Evolutionary conservation across 2,797 vertebrate genomes (phyloP), one percentile per base, ranked within the genome.

Genomic region (Aplochiton taeniatus): DNA sequence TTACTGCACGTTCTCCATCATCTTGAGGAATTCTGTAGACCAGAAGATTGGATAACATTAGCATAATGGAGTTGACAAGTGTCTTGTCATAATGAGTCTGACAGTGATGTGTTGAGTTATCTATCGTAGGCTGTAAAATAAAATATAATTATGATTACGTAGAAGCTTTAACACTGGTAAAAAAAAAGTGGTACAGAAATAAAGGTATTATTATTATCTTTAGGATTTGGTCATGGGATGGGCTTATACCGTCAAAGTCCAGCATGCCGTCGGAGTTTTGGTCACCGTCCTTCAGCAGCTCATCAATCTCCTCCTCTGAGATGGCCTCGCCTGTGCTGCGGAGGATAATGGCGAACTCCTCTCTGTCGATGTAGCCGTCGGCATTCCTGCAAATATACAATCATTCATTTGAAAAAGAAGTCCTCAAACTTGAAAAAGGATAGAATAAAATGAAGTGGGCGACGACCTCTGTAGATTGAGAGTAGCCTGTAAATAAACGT

Each of bases 1-100:
- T 95, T 98, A 98, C 93, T 98, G 97, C 91, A 98, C 96, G 45
- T 96, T 97, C 91, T 98, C 96, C 97, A 98, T 98, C 97, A 98
- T 98, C 94, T 98, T 98, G 90, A 98, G 93, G 93, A 98, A 98
- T 94, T 98, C 97, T 98, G 91, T 50, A 55, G 65, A 69, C 8
- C 8, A 65, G 56, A 48, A 63, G 41, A 68, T 50, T 54, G 16
- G 62, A 4, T 10, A 16, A 8, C 20, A 31, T 16, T 0, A 17
- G 10, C 6, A 41, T 65, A 45, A 57, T 9, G 55, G 16, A 73
- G 12, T 59, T 12, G 17, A 18, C n/a, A 14, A 9, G 42, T 8
- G 20, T 44, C 4, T n/a, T 17, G 18, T 9, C 20, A 8, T 11
- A 2, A 19, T 41, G 1, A 44, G 31, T 17, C n/a, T n/a, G n/a